Conservation (phyloP, 1,140 invertebrate genomes). For the Pinna nobilis region DNA sequence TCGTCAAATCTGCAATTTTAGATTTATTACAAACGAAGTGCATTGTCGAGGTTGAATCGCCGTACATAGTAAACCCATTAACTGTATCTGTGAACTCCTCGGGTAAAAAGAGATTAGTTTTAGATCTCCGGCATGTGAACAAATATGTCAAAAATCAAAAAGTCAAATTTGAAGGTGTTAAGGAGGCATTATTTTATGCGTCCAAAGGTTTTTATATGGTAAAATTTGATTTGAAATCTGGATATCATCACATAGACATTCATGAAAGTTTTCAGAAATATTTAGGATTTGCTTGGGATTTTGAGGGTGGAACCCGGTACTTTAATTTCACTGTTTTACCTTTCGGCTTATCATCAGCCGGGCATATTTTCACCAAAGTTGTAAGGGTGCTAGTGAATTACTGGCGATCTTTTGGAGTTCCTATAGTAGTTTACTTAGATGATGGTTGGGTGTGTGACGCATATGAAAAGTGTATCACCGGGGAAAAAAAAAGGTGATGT, state of each 20-base stretch:
- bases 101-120: conserved; percentile 28
- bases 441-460: conserved; percentile 2
- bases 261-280: neutral
- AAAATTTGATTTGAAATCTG: conserved; percentile 15
- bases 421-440: conserved; percentile 32
- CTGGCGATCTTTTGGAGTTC: conserved; percentile 13
- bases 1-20: neutral
- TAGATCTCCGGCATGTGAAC: conserved; percentile 27
- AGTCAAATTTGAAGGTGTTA: conserved; percentile 30
- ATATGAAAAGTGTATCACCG: neutral
- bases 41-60: neutral
- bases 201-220: conserved; percentile 3
- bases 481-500: too few species aligned
- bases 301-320: neutral
- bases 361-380: too few species aligned
- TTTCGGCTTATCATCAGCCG: conserved; percentile 23
- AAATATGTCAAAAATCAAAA: neutral
- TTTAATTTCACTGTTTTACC: conserved; percentile 23
- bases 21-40: conserved; percentile 11
- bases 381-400: too few species aligned
- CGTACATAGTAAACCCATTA: conserved; percentile 21
- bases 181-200: neutral
- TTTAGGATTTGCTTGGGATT: conserved; percentile 18
- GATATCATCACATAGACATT: conserved; percentile 24
- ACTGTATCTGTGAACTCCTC: conserved; percentile 5